Percentiles rank a stretch among this genome's conserved stretches.
phyloP scores from a whole-genome alignment of 2,797 vertebrate genomes.

The Emydoidea blandingii region DNA sequence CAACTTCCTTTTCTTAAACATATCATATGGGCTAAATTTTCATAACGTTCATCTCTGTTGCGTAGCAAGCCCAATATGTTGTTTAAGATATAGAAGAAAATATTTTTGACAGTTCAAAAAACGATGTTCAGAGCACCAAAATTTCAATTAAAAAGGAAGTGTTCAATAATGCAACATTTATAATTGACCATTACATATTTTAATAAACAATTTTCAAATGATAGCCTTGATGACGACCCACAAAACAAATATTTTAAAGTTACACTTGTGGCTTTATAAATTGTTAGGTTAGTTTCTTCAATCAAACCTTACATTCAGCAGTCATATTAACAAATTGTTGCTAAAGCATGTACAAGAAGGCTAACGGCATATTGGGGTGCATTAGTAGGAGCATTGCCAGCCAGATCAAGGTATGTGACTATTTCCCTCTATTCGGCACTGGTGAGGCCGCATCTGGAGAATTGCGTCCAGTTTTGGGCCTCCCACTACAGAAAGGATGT shows the following conservation, averaged over 20 bases:
- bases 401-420: too few relatives aligned
- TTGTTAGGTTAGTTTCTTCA: background rate
- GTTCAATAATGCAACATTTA: background rate
- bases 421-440: too few relatives aligned
- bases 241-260: background rate
- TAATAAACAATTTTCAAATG: background rate
- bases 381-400: too few relatives aligned
- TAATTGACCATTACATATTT: background rate
- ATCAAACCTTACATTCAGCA: background rate
- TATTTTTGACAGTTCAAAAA: background rate
- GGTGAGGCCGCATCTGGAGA: too few relatives aligned
- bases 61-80: background rate
- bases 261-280: background rate
- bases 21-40: background rate
- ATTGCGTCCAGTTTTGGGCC: too few relatives aligned
- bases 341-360: background rate
- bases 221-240: background rate
- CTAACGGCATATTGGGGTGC: too few relatives aligned
- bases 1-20: background rate
- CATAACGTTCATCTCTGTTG: background rate
- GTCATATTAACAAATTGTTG: background rate
- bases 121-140: background rate
- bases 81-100: background rate
- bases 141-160: background rate
- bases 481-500: too few relatives aligned